Evolutionary conservation across 92 coral and sea anemone species (phyloP).

Genomic region (Zoanthus sansibaricus): DNA sequence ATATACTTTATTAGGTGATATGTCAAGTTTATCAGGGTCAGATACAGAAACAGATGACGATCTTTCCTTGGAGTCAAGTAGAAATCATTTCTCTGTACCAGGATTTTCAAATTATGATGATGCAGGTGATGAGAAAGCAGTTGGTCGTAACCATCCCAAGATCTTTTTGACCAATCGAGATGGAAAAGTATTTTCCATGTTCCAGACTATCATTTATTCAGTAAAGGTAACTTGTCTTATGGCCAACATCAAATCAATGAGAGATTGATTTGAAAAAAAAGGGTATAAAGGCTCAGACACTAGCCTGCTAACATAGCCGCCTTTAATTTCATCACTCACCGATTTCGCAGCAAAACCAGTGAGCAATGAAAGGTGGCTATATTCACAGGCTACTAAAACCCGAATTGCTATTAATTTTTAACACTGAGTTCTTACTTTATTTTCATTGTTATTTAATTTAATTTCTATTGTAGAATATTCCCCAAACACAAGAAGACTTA

Average conservation of each 20-base stretch:
- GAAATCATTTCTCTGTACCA: conserved; percentile 22
- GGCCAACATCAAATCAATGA: background rate
- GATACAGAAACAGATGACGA: conserved; percentile 81
- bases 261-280: background rate
- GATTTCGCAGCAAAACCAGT: too few species aligned
- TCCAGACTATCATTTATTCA: conserved; percentile 75
- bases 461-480: conserved; percentile 49
- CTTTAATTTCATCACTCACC: too few species aligned
- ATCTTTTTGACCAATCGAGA: conserved; percentile 73
- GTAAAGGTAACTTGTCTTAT: conserved; percentile 60
- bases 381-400: too few species aligned
- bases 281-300: background rate
- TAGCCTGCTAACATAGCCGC: too few species aligned
- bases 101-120: conserved; percentile 2
- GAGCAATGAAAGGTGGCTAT: too few species aligned
- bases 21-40: conserved; percentile 98
- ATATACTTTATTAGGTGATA: conserved; percentile 67
- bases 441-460: background rate
- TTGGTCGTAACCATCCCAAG: conserved; percentile 76
- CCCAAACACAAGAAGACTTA: conserved; percentile 54
- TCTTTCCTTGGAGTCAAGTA: conserved; percentile 63
- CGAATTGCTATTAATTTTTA: background rate
- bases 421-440: background rate
- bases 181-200: conserved; percentile 76
- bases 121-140: conserved; percentile 3